Conservation (phyloP, 2,113 vertebrate genomes). For the Addax nasomaculatus region DNA sequence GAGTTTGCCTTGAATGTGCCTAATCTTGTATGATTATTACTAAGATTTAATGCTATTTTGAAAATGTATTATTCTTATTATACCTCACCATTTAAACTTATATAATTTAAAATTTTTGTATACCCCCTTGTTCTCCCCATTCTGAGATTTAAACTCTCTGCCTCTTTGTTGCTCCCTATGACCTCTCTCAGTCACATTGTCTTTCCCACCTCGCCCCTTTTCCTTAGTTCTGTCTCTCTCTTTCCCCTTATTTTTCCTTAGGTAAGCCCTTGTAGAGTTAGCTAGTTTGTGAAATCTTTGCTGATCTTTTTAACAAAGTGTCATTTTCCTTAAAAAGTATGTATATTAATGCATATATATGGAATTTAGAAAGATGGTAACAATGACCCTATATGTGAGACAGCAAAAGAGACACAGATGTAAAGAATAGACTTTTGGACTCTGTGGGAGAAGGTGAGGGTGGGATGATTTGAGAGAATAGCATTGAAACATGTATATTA, state of each 20-base stretch:
- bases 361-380: not conserved
- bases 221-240: not conserved
- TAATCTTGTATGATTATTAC: not conserved
- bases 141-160: not conserved
- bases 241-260: not conserved
- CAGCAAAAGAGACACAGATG: not conserved
- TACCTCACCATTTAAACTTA: not conserved
- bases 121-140: too few species aligned
- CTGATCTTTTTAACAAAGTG: not conserved
- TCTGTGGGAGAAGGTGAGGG: not conserved
- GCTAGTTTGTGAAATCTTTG: not conserved
- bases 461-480: not conserved
- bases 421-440: not conserved
- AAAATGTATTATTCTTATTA: not conserved
- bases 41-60: not conserved
- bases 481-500: not conserved
- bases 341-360: not conserved
- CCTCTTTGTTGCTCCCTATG: not conserved
- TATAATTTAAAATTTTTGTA: not conserved
- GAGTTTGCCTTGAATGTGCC: not conserved
- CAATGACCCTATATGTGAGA: not conserved
- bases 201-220: not conserved
- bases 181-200: not conserved
- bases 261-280: not conserved
- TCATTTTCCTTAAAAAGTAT: not conserved